phyloP scores from a whole-genome alignment of 1,140 invertebrate species.

The Heliconius hewitsoni region DNA sequence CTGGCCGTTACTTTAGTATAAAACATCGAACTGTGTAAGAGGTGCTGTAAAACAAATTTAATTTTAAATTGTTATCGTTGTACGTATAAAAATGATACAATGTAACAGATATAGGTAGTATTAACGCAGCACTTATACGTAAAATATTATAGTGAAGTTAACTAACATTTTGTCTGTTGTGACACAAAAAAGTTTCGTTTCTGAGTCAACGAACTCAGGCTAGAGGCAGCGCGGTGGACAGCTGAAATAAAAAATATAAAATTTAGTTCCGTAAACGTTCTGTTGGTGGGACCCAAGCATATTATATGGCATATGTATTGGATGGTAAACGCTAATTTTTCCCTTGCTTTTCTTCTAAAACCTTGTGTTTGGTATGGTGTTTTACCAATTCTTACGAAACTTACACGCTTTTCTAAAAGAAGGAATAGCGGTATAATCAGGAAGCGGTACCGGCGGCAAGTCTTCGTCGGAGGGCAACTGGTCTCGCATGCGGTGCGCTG shows the following conservation, averaged over 20 bases:
- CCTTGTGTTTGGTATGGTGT: not conserved
- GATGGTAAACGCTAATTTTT: not conserved
- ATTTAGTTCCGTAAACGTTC: not conserved
- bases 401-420: constrained; percentile 64
- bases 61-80: not conserved
- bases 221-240: constrained; percentile 61
- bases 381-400: constrained; percentile 21
- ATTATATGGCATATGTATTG: not conserved
- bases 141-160: not conserved
- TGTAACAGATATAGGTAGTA: not conserved
- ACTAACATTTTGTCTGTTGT: constrained; percentile 55
- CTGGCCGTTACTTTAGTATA: constrained; percentile 45
- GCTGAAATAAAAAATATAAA: constrained; percentile 45
- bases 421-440: constrained; percentile 62
- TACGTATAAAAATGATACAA: not conserved
- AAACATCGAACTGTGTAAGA: constrained; percentile 56
- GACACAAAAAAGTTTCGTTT: constrained; percentile 48
- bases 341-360: not conserved
- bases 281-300: not conserved
- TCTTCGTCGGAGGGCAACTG: constrained; percentile 68
- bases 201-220: constrained; percentile 57
- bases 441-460: constrained; percentile 65
- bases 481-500: constrained; percentile 60
- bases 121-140: not conserved
- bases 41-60: constrained; percentile 50